phyloP scores from a whole-genome alignment of 2,888 invertebrate species.

The Branchipolynoe longqiensis region DNA sequence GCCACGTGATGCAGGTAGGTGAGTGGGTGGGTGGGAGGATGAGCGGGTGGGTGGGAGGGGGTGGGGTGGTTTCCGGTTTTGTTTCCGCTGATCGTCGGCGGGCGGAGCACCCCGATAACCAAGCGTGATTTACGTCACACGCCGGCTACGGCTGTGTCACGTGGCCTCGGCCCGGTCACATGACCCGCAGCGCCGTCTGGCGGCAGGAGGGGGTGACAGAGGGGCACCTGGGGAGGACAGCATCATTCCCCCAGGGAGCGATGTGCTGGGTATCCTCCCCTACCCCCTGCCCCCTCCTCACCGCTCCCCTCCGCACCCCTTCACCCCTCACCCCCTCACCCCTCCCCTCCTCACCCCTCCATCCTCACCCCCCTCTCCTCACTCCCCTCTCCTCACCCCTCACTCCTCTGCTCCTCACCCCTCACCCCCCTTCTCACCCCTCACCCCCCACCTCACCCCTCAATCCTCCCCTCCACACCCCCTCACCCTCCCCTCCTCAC shows the following conservation, averaged over 20 bases:
- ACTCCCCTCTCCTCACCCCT: no score
- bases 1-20: background rate
- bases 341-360: background rate
- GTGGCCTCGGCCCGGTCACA: conserved; percentile 12
- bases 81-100: background rate
- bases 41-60: background rate
- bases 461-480: no score
- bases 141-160: background rate
- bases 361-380: background rate
- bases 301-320: background rate
- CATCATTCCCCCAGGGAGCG: background rate
- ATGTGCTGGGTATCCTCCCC: background rate
- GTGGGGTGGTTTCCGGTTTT: background rate
- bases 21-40: background rate
- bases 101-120: conserved; percentile 13
- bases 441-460: background rate
- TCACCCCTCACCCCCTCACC: background rate
- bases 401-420: no score
- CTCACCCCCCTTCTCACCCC: no score
- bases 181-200: conserved; percentile 12
- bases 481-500: no score
- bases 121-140: conserved; percentile 8
- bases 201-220: conserved; percentile 11
- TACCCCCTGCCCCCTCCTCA: background rate
- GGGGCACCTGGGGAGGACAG: conserved; percentile 25